Base-by-base conservation (phyloP, 2,888 invertebrate genomes). In the Eubasilissa splendida region DNA sequence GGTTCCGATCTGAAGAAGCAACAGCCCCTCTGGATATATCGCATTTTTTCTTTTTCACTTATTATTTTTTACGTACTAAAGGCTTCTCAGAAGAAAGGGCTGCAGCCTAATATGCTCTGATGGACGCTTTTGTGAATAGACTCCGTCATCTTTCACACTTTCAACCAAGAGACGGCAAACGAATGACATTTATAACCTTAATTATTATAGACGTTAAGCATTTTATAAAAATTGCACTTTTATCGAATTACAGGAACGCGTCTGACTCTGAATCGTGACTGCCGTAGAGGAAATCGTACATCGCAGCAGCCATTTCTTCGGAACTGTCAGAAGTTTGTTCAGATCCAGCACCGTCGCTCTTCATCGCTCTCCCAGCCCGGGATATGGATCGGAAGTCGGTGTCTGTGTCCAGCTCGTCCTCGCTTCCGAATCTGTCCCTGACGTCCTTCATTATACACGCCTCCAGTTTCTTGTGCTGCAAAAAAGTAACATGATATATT, bases 381-480 rank as follows among this genome's bases (percentile, higher is more conserved):
- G 91, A 90, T 50, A 92, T 85, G 1, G 87, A 90, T 88, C 90
- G 89, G 80, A 91, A 90, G 80, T 92, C 92, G 7, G 89, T 87
- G 56, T 91, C 90, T 0, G 90, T 88, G 73, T 91, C 91, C 74
- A 92, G 87, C 79, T 92, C 92, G 63, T 92, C 92, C 80, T 92
- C 92, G 81, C 90, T 88, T 11, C 92, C 88, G 86, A 92, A 93
- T 77, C 93, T 91, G 83, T 94, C 93, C 42, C 93, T 89, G 79
- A 94, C 92, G 85, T 94, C 94, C 85, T 94, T 94, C 93, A 94
- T 93, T 83, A 94, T 92, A 86, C 94, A 94, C 0, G 93, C 93
- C 86, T 94, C 94, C 76, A 94, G 85, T 85, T 94, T 94, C 88
- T 94, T 94, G 88, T 94, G 93, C 91, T 92, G 60, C 3, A 63